Conservation (phyloP, 2,888 invertebrate species). For the Adelognathus sp. region DNA sequence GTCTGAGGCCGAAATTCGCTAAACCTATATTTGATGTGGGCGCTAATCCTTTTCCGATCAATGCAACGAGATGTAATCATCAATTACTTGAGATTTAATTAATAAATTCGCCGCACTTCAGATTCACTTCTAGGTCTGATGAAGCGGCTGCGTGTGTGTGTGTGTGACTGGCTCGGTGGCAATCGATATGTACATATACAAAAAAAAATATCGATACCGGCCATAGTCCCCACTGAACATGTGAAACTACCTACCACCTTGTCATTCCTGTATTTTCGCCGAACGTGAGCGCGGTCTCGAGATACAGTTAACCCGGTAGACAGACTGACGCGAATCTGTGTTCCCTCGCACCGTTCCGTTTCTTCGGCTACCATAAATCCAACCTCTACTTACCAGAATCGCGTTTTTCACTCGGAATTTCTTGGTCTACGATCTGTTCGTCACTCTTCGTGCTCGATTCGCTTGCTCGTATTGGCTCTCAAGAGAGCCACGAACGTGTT, state of each 20-base stretch:
- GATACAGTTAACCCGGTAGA: conserved; percentile 63
- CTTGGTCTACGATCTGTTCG: not conserved
- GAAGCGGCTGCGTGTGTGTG: too few species aligned
- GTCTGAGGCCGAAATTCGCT: too few species aligned
- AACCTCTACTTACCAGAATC: conserved; percentile 1
- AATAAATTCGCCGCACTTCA: too few species aligned
- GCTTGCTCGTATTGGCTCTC: not conserved
- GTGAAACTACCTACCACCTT: not conserved
- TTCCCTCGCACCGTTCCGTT: not conserved
- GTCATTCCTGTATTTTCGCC: conserved; percentile 27
- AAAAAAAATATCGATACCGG: too few species aligned
- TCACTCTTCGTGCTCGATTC: not conserved
- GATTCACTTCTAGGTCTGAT: too few species aligned
- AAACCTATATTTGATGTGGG: too few species aligned
- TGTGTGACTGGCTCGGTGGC: too few species aligned
- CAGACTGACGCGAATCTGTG: conserved; percentile 57
- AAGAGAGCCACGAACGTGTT: not conserved
- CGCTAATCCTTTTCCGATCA: too few species aligned
- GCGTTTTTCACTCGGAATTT: conserved; percentile 1
- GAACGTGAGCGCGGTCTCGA: conserved; percentile 42
- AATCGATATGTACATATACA: too few species aligned
- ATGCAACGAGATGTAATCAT: too few species aligned
- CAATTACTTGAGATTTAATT: too few species aligned
- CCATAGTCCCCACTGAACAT: too few species aligned
- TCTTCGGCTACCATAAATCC: conserved; percentile 23